Conservation (phyloP, 2,888 invertebrate species). For the Argyresthia goedartella region DNA sequence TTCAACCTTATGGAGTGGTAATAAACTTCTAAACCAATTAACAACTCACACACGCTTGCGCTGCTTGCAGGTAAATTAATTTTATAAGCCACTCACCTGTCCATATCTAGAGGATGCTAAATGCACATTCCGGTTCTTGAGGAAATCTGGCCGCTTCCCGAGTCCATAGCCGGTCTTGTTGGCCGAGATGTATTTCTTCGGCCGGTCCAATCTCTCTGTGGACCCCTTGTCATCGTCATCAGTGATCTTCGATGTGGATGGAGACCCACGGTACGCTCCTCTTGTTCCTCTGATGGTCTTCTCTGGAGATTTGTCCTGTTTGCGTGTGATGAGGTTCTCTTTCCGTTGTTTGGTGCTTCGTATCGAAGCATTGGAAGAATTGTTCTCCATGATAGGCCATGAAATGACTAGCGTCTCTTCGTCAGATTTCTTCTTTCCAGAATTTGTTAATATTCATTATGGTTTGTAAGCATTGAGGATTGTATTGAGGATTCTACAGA, state of each 20-base stretch:
- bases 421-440: constrained; percentile 6
- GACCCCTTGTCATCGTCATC: constrained; percentile 54
- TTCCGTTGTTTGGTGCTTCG: constrained; percentile 51
- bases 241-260: constrained; percentile 50
- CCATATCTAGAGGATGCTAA: constrained; percentile 63
- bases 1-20: too few relatives aligned
- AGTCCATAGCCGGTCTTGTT: constrained; percentile 56
- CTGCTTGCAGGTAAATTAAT: too few relatives aligned
- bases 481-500: not conserved
- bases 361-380: constrained; percentile 55
- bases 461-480: not conserved
- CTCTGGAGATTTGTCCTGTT: constrained; percentile 66
- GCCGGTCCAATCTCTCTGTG: constrained; percentile 60
- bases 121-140: constrained; percentile 63
- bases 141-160: constrained; percentile 60
- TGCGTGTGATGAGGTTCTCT: constrained; percentile 62
- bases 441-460: not conserved
- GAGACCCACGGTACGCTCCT: constrained; percentile 53
- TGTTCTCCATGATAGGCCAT: constrained; percentile 59
- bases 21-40: too few relatives aligned
- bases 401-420: constrained; percentile 22
- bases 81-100: constrained; percentile 41
- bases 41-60: too few relatives aligned
- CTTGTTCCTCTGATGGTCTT: constrained; percentile 61
- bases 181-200: constrained; percentile 63